Evolutionary conservation across 2,888 invertebrate genomes (phyloP), one percentile per base, ranked within the genome.

Genomic region (Pseudococcus longispinus): DNA sequence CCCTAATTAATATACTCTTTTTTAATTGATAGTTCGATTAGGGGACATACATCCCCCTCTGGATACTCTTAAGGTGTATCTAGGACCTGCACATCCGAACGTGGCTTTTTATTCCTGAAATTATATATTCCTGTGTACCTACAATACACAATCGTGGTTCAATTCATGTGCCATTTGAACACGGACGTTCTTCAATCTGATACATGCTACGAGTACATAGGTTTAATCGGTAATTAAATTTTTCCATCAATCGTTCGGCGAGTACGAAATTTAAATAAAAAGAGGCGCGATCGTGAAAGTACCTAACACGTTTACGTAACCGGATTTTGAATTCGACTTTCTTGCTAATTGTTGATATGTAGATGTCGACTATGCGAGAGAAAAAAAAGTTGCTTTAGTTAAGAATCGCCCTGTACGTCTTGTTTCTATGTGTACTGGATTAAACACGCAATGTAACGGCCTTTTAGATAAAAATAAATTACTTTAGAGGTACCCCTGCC

Each of bases 281-380:
- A 32, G 37, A 74, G 74, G 74, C 74, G 74, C 74, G 74, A 74
- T 74, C 74, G 74, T 74, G 74, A 74, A 74, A 74, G 74, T 74
- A 70, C 44, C 44, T 1, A n/a, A 74, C 74, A 74, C n/a, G 74
- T 74, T 74, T 74, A 74, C 37, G 74, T 74, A 74, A 74, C 74
- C 74, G 74, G 74, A 74, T 74, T 74, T 74, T 18, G 74, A n/a
- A 74, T n/a, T 74, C n/a, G 37, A 74, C 74, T 74, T 74, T 74
- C 74, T 74, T 74, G 74, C 74, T 74, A 74, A 74, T 74, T 74
- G 37, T 74, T 15, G 32, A 37, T 37, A 37, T 37, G 37, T 37
- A 37, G 13, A 2, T 65, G 26, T 26, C 9, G 8, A 65, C 26
- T 51, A 51, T 51, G n/a, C 20, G 5, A 20, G n/a, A 60, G 8